Percentiles rank a stretch among this genome's conserved stretches.
Conservation (phyloP, 1,140 invertebrate genomes). For the Drosophila lacteicornis region DNA sequence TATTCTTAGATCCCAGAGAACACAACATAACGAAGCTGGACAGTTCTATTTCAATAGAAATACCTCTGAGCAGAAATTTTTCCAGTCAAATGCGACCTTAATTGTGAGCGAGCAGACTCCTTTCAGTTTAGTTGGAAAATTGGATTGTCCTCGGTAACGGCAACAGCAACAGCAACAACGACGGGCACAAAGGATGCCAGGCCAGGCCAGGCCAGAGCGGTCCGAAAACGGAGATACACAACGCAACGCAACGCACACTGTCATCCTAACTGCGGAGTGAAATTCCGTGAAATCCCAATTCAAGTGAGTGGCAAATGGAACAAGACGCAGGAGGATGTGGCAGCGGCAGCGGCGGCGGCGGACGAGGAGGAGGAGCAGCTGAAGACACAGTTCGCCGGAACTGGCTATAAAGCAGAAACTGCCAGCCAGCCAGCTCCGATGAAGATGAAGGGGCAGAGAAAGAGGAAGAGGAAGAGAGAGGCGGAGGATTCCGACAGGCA, state of each 20-base stretch:
- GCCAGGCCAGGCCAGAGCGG: constrained; percentile 3
- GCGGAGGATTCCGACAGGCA: constrained; percentile 43
- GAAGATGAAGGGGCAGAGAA: constrained; percentile 13
- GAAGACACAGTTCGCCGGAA: constrained; percentile 81
- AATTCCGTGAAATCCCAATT: constrained; percentile 82
- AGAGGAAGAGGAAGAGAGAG: constrained; percentile 28
- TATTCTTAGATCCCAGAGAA: background rate
- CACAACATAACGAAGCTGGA: background rate
- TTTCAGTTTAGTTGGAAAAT: constrained; percentile 74
- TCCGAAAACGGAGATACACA: constrained; percentile 40
- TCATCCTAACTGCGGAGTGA: constrained; percentile 78
- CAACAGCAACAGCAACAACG: background rate
- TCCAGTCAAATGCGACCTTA: constrained; percentile 26
- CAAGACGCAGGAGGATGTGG: constrained; percentile 22
- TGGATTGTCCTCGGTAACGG: constrained; percentile 70
- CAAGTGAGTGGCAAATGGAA: constrained; percentile 68
- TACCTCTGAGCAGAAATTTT: constrained; percentile 55
- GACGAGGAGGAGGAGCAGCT: constrained; percentile 56
- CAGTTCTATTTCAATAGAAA: constrained; percentile 60
- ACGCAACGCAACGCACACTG: constrained; percentile 41
- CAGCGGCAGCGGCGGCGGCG: constrained; percentile 1
- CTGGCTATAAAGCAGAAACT: constrained; percentile 77
- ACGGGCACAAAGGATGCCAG: constrained; percentile 35
- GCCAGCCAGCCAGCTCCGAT: constrained; percentile 44
- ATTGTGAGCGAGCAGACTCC: constrained; percentile 23